Base-by-base conservation (phyloP, 2,797 vertebrate genomes). In the Microctenopoma steveboyesi region DNA sequence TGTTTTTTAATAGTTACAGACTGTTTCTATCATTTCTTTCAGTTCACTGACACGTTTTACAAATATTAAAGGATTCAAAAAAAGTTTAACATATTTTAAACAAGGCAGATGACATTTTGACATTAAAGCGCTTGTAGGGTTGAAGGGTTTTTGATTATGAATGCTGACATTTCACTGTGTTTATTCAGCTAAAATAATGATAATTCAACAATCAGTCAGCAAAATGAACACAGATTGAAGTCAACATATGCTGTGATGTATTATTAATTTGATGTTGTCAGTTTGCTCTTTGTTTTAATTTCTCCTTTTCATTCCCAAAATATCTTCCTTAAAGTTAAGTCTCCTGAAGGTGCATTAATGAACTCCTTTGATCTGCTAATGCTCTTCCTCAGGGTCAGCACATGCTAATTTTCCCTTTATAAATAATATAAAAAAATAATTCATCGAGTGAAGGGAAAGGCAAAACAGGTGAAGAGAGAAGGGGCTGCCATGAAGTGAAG, bases 201-300 rank as follows among this genome's bases (percentile, higher is more conserved):
- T 75, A 76, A 83, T 61, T 76, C 45, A 87, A 76, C 72, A 81
- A 85, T 87, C 76, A 81, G 65, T 86, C 68, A 79, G 61, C 50
- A 78, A 74, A 85, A 80, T 68, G 66, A 85, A 78, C 70, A 52
- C 56, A 65, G 57, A 82, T 60, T 69, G 37, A 76, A 78, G n/a
- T 74, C 45, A 69, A 47, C 58, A 70, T 69, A 74, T 45, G 55
- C 68, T 56, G 49, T 52, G 40, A 60, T 78, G 60, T 68, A 54
- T 78, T 74, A 81, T 82, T 75, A 79, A 86, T 66, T 42, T n/a
- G 63, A 58, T 56, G 65, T 43, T 52, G 59, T 55, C 48, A 18
- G 40, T 61, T 76, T 57, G 39, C 52, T 70, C 70, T 64, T 76
- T 81, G 67, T 71, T 77, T 76, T 64, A 69, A 35, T 81, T 72